Evolutionary conservation across 2,113 vertebrate genomes (phyloP).

Genomic region (Orycteropus afer): DNA sequence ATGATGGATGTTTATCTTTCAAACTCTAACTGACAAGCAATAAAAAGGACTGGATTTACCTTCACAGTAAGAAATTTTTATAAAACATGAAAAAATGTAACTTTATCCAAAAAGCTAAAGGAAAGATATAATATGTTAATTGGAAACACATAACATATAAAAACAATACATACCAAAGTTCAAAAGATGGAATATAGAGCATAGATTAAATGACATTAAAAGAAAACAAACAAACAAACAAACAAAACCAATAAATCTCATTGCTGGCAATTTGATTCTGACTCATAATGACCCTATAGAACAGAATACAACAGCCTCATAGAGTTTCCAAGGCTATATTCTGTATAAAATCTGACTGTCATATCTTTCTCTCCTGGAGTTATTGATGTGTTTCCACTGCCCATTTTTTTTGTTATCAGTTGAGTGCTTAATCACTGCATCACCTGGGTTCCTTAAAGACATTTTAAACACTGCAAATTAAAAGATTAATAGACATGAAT

Average conservation of each 20-base stretch:
- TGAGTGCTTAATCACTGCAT: not conserved
- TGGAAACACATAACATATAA: not conserved
- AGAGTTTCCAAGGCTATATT: too few relatives aligned
- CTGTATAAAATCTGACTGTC: too few relatives aligned
- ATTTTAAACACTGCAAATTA: not conserved
- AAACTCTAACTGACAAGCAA: not conserved
- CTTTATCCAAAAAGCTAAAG: not conserved
- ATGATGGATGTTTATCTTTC: not conserved
- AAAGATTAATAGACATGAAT: not conserved
- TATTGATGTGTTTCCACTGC: too few relatives aligned
- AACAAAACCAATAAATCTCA: too few relatives aligned
- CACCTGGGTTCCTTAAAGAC: not conserved
- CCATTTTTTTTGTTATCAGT: not conserved
- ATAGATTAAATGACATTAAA: not conserved
- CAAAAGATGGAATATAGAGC: not conserved
- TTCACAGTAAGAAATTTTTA: not conserved
- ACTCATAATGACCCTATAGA: too few relatives aligned
- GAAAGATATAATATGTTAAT: not conserved
- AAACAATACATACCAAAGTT: not conserved
- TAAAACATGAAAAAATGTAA: not conserved
- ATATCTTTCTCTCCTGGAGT: too few relatives aligned
- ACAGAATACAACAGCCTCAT: too few relatives aligned
- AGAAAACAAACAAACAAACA: too few relatives aligned
- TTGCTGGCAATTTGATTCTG: too few relatives aligned
- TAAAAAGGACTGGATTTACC: not conserved